Conservation (phyloP, 2,113 vertebrate genomes). For the Indri indri region DNA sequence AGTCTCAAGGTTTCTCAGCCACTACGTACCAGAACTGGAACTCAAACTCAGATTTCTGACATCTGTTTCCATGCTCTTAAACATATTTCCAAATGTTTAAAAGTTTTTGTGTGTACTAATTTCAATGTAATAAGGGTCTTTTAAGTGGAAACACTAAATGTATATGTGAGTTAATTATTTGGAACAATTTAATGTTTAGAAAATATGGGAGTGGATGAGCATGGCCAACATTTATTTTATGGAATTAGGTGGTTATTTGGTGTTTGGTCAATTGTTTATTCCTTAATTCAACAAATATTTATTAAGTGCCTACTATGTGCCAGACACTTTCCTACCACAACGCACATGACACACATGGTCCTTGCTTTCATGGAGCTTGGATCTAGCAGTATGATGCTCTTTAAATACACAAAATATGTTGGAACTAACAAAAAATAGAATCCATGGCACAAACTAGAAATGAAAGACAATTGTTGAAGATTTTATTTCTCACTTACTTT, state of each 20-base stretch:
- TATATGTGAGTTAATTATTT: neutral
- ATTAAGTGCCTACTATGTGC: neutral
- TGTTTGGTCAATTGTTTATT: conserved; percentile 42
- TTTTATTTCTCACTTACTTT: conserved; percentile 28
- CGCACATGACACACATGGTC: neutral
- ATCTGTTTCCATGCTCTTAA: neutral
- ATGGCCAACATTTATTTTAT: neutral
- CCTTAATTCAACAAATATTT: neutral
- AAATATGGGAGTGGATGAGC: neutral
- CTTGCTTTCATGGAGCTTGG: neutral
- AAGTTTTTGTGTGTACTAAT: neutral
- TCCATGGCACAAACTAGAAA: neutral
- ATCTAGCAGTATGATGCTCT: neutral
- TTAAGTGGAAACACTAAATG: neutral
- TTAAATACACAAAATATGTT: neutral
- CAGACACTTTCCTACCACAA: neutral
- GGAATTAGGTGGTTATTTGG: neutral
- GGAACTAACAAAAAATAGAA: neutral
- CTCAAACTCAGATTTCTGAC: neutral
- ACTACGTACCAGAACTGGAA: neutral
- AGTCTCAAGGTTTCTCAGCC: neutral
- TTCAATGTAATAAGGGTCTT: neutral
- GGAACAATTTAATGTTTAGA: conserved; percentile 11
- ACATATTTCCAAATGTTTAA: neutral
- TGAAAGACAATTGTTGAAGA: neutral